Evolutionary conservation across 2,888 invertebrate genomes (phyloP), one percentile per base, ranked within the genome.

Genomic region (Stenichneumon culpator): DNA sequence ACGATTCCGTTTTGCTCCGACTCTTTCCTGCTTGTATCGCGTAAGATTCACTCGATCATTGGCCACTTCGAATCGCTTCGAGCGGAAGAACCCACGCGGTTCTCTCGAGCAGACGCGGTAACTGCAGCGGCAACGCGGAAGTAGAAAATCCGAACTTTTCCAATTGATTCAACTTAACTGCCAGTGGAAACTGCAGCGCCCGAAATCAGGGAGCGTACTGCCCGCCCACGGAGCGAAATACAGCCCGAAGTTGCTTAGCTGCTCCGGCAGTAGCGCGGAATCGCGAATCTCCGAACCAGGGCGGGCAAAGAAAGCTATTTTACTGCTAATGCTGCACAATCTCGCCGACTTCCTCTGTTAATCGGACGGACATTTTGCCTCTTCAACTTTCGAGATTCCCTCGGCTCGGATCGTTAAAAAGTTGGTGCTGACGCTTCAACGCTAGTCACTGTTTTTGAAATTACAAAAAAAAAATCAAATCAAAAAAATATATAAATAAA

Each of bases 81-180:
- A 60, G 60, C 32, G 63, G 60, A 82, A 77, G 70, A 72, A 77
- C 28, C 22, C 22, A 44, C 32, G 77, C 28, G 32, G 25, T 65
- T 7, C 57, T 19, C 14, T 28, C 28, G 19, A 54, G 52, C 79
- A 52, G 65, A 57, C 52, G 57, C 57, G 69, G 70, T 77, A 82
- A 52, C 39, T 77, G 68, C 70, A 54, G 39, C 65, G 47, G 32
- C 63, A 73, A 79, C 52, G 44, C 22, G 57, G 47, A 73, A 54
- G 63, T 74, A 25, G 67, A 73, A 70, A 69, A 79, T 83, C 47
- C 25, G 86, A 91, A 92, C 90, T 92, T 92, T 91, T 91, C 89
- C 91, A 92, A 92, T 92, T 91, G 91, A 90, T 92, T 90, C 89
- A 87, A 90, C 89, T 92, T 89, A 91, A 91, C 89, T 87, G 86